Conservation (phyloP, 2,113 vertebrate species). For the Rhipidura dahli region DNA sequence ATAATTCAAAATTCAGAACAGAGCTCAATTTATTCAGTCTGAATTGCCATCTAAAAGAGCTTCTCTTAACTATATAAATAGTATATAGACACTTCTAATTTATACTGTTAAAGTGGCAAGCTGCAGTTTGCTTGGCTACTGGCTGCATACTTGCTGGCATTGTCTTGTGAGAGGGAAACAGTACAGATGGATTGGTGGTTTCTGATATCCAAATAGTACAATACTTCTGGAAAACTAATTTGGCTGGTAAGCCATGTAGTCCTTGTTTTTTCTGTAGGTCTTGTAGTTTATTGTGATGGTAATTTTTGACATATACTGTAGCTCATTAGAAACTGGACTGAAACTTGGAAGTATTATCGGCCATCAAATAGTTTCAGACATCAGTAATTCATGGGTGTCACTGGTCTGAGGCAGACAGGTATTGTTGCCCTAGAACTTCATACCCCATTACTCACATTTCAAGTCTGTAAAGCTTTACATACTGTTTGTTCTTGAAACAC, state of each 20-base stretch:
- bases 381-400: neutral
- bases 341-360: neutral
- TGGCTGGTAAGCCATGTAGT: neutral
- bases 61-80: neutral
- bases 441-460: neutral
- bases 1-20: conserved; percentile 3
- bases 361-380: neutral
- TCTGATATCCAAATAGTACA: neutral
- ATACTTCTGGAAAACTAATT: neutral
- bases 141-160: neutral
- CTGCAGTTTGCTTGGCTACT: neutral
- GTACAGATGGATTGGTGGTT: neutral
- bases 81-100: neutral
- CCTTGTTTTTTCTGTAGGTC: neutral
- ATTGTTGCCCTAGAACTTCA: neutral
- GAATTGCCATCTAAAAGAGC: conserved; percentile 1
- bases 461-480: neutral
- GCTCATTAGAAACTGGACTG: neutral
- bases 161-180: neutral
- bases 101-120: neutral
- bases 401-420: neutral
- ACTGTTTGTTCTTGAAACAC: neutral
- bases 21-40: conserved; percentile 9
- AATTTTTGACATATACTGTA: neutral
- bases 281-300: neutral